Evolutionary conservation across 2,888 invertebrate species (phyloP).

Genomic region (Troglohyphantes excavatus): DNA sequence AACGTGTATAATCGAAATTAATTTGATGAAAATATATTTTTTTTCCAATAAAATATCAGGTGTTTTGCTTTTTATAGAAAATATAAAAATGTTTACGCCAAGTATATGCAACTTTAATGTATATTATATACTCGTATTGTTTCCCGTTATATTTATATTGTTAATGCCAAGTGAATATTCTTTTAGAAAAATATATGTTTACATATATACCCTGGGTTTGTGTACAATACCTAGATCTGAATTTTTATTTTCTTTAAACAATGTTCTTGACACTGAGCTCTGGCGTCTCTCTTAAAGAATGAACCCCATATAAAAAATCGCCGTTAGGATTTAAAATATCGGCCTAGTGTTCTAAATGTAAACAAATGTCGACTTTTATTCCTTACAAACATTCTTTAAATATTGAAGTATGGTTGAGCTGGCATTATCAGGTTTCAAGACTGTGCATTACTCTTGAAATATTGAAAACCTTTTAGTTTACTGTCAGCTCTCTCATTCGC

Average conservation of each 20-base stretch:
- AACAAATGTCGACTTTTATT: conserved; percentile 56
- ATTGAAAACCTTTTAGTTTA: conserved; percentile 63
- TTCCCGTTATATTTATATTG: too few species aligned
- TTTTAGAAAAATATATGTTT: too few species aligned
- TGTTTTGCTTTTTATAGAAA: too few species aligned
- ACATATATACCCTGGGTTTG: background rate
- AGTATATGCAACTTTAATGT: too few species aligned
- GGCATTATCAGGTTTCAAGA: conserved; percentile 44
- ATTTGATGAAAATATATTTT: too few species aligned
- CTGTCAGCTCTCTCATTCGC: conserved; percentile 22
- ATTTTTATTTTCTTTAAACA: background rate
- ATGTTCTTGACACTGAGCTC: conserved; percentile 9
- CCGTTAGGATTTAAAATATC: conserved; percentile 27
- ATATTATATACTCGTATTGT: too few species aligned
- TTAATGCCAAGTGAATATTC: too few species aligned
- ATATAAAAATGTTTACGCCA: too few species aligned
- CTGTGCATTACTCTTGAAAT: conserved; percentile 54
- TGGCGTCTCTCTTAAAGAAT: background rate
- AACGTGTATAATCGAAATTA: too few species aligned
- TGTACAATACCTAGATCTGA: background rate
- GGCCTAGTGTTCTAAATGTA: conserved; percentile 31
- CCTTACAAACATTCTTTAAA: conserved; percentile 52
- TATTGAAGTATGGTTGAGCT: conserved; percentile 49
- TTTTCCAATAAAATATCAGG: too few species aligned
- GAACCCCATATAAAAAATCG: background rate